Percentiles rank a stretch among this genome's conserved stretches.
Conservation (phyloP, 1,140 invertebrate genomes). For the Zeugodacus cucurbitae region DNA sequence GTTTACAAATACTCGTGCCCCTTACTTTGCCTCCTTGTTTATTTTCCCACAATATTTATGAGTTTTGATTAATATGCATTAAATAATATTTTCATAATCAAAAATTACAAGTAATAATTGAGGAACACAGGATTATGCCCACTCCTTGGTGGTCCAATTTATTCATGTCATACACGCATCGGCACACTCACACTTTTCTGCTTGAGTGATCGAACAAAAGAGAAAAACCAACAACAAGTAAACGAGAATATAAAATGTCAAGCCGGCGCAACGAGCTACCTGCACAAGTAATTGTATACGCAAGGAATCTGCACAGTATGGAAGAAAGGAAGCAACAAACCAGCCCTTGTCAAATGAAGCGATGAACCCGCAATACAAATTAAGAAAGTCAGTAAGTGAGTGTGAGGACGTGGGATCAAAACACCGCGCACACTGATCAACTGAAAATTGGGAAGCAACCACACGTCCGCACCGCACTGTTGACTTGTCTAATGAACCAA, state of each 20-base stretch:
- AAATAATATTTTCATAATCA: not conserved
- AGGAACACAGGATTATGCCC: not conserved
- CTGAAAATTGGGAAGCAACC: constrained; percentile 48
- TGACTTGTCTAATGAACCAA: constrained; percentile 33
- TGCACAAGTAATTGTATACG: not conserved
- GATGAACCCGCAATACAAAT: constrained; percentile 23
- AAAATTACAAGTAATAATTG: not conserved
- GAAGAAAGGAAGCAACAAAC: constrained; percentile 12
- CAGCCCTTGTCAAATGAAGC: constrained; percentile 3
- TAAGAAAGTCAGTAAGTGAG: not conserved
- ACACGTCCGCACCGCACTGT: not conserved
- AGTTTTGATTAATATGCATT: not conserved
- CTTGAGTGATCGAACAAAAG: not conserved
- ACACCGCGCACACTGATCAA: constrained; percentile 31
- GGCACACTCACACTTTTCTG: constrained; percentile 22
- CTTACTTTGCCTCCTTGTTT: too few species aligned
- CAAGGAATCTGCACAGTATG: not conserved
- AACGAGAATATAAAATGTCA: not conserved
- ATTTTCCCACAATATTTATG: not conserved
- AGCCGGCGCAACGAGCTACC: not conserved
- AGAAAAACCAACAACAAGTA: not conserved
- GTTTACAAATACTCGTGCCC: too few species aligned
- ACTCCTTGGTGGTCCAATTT: constrained; percentile 38
- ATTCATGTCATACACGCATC: constrained; percentile 38
- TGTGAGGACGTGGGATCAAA: constrained; percentile 61